Conservation (phyloP, 2,113 vertebrate species). For the Heterochromis multidens region DNA sequence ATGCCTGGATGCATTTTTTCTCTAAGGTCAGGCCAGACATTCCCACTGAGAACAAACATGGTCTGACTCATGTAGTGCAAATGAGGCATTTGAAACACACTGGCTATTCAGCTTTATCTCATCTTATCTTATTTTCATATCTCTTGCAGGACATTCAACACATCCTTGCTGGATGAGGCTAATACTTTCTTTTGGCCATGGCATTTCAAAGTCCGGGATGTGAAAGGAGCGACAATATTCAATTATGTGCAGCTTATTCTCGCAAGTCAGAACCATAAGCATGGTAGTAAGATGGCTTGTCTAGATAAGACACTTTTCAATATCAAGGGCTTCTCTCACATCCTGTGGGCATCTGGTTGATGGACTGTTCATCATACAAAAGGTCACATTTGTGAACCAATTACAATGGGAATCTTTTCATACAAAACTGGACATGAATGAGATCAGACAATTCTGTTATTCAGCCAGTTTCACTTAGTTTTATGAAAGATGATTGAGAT, state of each 20-base stretch:
- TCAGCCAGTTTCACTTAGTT: background rate
- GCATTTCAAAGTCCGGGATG: conserved; percentile 63
- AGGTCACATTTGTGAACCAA: conserved; percentile 68
- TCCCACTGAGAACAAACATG: conserved; percentile 56
- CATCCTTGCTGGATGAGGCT: conserved; percentile 57
- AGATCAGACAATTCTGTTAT: conserved; percentile 20
- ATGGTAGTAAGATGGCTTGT: conserved; percentile 47
- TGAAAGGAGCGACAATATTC: conserved; percentile 49
- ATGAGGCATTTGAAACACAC: conserved; percentile 68
- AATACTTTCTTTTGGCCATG: conserved; percentile 55
- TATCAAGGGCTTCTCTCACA: conserved; percentile 51
- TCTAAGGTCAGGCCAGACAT: conserved; percentile 58
- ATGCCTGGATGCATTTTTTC: conserved; percentile 57
- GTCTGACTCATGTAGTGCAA: conserved; percentile 70
- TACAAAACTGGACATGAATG: conserved; percentile 17
- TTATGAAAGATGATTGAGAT: conserved; percentile 1
- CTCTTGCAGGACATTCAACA: conserved; percentile 57
- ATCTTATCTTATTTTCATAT: conserved; percentile 60
- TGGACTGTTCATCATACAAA: conserved; percentile 59
- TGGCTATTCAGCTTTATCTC: conserved; percentile 65
- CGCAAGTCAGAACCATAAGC: conserved; percentile 51
- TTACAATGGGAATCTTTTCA: conserved; percentile 53
- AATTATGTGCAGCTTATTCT: conserved; percentile 66
- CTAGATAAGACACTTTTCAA: conserved; percentile 57
- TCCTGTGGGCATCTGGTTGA: conserved; percentile 55